A percentile compares a stretch with the other conserved stretches of the same genome.
These are phyloP conservation scores for Syngnathus scovelli DNA, from an alignment of 2,113 vertebrate species.

Conservation along the genomic window DNA sequence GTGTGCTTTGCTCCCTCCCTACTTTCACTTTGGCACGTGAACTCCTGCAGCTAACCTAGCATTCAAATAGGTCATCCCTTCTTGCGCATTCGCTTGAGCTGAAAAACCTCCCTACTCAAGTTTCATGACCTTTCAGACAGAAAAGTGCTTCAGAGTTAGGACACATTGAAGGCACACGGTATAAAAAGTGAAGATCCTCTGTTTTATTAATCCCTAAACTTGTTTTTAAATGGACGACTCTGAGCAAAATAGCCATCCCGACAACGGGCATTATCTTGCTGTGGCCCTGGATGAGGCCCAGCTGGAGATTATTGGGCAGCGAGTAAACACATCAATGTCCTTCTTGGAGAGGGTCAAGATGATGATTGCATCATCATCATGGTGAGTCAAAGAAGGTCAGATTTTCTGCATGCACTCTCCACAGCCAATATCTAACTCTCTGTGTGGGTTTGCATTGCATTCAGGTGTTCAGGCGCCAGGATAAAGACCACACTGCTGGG, in stretches of 20 bases:
- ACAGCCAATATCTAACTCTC: not conserved
- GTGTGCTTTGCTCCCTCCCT: not conserved
- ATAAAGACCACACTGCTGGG: conserved; percentile 66
- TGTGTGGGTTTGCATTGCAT: conserved; percentile 12
- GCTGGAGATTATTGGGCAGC: conserved; percentile 50
- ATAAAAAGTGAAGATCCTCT: conserved; percentile 14
- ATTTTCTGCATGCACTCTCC: not conserved
- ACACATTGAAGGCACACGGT: conserved; percentile 8
- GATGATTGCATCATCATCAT: no score
- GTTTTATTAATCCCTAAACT: conserved; percentile 4
- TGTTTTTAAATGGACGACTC: conserved; percentile 37
- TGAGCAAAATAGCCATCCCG: conserved; percentile 14
- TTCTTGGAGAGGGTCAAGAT: conserved; percentile 36
- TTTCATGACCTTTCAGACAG: conserved; percentile 3
- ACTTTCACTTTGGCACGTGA: conserved; percentile 6
- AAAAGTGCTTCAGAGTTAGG: not conserved
- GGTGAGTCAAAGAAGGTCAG: conserved; percentile 43
- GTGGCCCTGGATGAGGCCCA: conserved; percentile 43
- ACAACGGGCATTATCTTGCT: not conserved
- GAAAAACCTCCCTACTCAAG: not conserved
- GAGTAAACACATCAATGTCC: conserved; percentile 20
- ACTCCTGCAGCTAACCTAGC: conserved; percentile 2
- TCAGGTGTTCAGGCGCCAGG: conserved; percentile 65
- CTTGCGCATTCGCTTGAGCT: conserved; percentile 3
- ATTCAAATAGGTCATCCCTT: not conserved